Percentiles rank a stretch among this genome's conserved stretches.
Evolutionary conservation across 37 sponge, comb jelly and placozoan species (phyloP).

Genomic region (Amphimedon queenslandica): DNA sequence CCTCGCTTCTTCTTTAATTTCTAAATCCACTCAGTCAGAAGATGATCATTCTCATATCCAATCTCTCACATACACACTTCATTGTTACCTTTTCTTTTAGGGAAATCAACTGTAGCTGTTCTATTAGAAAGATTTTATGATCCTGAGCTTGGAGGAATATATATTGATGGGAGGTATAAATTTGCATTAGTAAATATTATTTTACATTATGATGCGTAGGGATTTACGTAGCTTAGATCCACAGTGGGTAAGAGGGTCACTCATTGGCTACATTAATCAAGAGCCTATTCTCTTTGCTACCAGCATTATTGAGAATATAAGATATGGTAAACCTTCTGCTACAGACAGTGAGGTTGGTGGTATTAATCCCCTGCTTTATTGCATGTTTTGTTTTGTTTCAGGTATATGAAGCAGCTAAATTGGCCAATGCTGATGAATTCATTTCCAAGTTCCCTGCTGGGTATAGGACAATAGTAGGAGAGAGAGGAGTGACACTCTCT

Average conservation of each 20-base stretch:
- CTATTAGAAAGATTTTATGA: slow-evolving; percentile 91
- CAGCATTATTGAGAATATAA: slow-evolving; percentile 80
- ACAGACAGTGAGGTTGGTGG: slow-evolving; percentile 65
- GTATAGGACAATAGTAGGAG: slow-evolving; percentile 82
- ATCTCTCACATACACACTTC: not conserved
- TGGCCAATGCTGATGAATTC: slow-evolving; percentile 86
- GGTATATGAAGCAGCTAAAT: slow-evolving; percentile 64
- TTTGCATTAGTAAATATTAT: not conserved
- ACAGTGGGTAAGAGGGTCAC: slow-evolving; percentile 74
- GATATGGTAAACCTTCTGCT: slow-evolving; percentile 80
- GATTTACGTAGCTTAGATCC: slow-evolving; percentile 64
- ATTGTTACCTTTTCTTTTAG: slow-evolving; percentile 15
- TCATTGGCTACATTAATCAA: slow-evolving; percentile 91
- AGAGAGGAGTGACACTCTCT: slow-evolving; percentile 80
- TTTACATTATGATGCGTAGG: not conserved
- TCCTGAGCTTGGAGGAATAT: slow-evolving; percentile 42
- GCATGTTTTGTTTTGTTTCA: slow-evolving; percentile 5
- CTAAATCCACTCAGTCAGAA: not conserved
- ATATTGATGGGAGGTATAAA: slow-evolving; percentile 32
- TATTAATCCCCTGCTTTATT: too few species aligned
- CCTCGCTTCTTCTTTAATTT: not conserved
- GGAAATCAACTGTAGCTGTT: slow-evolving; percentile 92
- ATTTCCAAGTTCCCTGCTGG: slow-evolving; percentile 73
- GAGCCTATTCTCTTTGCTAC: slow-evolving; percentile 94
- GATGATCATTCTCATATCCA: not conserved